These are phyloP conservation scores for Heterotilapia buettikoferi DNA, from an alignment of 2,113 vertebrate species.

Conservation along the genomic window DNA sequence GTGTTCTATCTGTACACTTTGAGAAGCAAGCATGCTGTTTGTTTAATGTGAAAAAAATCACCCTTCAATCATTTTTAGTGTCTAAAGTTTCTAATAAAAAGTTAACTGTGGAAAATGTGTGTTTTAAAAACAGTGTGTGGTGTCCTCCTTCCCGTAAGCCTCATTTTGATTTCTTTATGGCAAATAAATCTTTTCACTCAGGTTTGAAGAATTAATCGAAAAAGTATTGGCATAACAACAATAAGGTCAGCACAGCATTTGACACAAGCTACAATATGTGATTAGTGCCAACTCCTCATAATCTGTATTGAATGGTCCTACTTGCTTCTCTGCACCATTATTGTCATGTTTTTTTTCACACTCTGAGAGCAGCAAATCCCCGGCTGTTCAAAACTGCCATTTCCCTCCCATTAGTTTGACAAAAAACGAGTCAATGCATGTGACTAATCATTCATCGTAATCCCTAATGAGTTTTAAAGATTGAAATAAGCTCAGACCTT, in stretches of 20 bases:
- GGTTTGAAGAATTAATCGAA: not conserved
- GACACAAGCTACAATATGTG: not conserved
- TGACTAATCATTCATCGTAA: not conserved
- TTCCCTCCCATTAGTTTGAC: not conserved
- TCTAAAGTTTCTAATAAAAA: not conserved
- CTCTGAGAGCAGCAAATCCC: not conserved
- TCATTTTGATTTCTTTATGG: not conserved
- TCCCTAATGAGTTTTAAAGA: not conserved
- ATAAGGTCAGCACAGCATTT: not conserved
- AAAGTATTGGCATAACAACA: constrained; percentile 7
- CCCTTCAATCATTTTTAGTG: not conserved
- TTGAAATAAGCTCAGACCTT: not conserved
- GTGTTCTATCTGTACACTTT: not conserved
- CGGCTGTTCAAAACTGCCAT: not conserved
- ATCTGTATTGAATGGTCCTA: constrained; percentile 12
- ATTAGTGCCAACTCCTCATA: constrained; percentile 1
- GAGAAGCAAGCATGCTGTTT: not conserved
- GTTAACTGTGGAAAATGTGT: not conserved
- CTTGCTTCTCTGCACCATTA: not conserved
- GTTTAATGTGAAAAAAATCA: not conserved
- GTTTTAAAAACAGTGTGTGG: not conserved
- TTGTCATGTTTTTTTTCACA: constrained; percentile 2
- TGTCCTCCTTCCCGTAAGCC: not conserved
- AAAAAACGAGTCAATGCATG: not conserved
- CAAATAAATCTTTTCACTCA: not conserved